Base-by-base conservation (phyloP, 2,113 vertebrate genomes). In the Macroglossus sobrinus region DNA sequence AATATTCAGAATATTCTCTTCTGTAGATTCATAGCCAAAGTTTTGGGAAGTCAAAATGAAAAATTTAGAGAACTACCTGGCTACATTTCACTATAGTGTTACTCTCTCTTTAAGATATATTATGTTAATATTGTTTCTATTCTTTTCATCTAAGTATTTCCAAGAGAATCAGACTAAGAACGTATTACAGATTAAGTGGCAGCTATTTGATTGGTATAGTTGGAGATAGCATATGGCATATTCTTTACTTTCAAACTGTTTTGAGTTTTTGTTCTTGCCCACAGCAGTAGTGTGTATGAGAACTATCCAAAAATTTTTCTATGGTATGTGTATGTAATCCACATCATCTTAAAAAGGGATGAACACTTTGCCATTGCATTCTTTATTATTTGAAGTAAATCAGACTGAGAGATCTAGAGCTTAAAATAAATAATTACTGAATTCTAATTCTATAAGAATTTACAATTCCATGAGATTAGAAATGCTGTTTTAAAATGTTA, bases 311-410 rank as follows among this genome's bases (percentile, higher is more conserved):
- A 15, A 94, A 91, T 93, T 96, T 96, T 91, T 98, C 98, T 97
- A 45, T 98, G 98, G 96, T 95, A 71, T 97, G 97, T 97, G 96
- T 96, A 97, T 98, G 94, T 90, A 96, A 96, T 94, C 91, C 35
- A 59, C 97, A 95, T 98, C 92, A 97, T 91, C 95, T 92, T 93
- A 95, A 96, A 96, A 96, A 97, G 64, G 2, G 13, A 92, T 0
- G 1, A 96, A 68, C 71, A 94, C 95, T 97, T 55, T 94, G 91
- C 91, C 63, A 94, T 97, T 98, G 84, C 97, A 94, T 98, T 98
- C 97, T 98, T 98, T 97, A 92, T 98, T 97, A 96, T 91, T 97
- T 98, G 79, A 97, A 97, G 92, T 96, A 98, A 97, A 98, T 98
- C 92, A 98, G 97, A 97, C 88, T 79, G 72, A 93, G 89, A 96